Conservation (phyloP, 2,113 vertebrate genomes). For the Antechinus flavipes region DNA sequence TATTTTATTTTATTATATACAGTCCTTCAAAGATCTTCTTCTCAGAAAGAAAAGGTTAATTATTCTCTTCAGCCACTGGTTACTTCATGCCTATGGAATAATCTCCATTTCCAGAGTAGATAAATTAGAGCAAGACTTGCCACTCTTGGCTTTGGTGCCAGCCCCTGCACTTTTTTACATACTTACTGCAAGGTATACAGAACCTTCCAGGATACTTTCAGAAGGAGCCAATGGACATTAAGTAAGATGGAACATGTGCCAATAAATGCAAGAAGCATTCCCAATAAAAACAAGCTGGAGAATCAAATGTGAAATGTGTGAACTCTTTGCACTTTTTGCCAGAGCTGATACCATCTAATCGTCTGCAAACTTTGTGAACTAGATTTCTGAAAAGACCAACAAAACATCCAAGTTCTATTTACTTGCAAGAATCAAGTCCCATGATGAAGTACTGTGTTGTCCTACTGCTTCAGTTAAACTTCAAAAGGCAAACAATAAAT, state of each 20-base stretch:
- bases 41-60: constrained; percentile 97
- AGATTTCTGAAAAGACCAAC: not conserved
- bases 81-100: constrained; percentile 98
- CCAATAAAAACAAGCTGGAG: constrained; percentile 40
- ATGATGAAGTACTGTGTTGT: not conserved
- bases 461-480: not conserved
- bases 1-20: constrained; percentile 27
- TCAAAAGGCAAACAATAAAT: not conserved
- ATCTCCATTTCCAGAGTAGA: constrained; percentile 97
- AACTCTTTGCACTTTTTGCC: constrained; percentile 22
- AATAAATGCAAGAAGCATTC: constrained; percentile 29
- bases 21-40: constrained; percentile 96
- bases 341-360: not conserved
- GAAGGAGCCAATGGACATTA: constrained; percentile 95
- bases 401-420: not conserved
- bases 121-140: constrained; percentile 93
- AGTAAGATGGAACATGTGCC: constrained; percentile 59
- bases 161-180: constrained; percentile 97
- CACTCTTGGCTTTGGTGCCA: constrained; percentile 94
- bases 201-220: constrained; percentile 94
- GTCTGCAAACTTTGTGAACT: constrained; percentile 11
- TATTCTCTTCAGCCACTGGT: constrained; percentile 98
- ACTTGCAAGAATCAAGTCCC: not conserved
- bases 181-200: constrained; percentile 95
- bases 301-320: constrained; percentile 42